Evolutionary conservation across 2,113 vertebrate species (phyloP).

Genomic region (Bos indicus): DNA sequence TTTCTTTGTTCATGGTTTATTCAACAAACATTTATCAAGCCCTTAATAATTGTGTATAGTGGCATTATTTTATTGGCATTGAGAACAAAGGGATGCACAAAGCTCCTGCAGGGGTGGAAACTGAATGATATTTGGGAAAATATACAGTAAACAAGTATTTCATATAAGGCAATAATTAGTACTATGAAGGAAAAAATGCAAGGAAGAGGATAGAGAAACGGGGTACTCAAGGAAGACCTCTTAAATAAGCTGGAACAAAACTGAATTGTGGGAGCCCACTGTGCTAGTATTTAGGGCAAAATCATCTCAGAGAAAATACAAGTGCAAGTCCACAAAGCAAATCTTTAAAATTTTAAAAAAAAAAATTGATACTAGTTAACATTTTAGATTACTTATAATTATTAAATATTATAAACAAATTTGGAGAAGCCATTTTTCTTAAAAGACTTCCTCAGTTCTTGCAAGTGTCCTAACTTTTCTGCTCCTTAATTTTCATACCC

Average conservation of each 20-base stretch:
- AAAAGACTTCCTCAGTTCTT: neutral
- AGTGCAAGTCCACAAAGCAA: neutral
- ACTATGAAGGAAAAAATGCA: neutral
- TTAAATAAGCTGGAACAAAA: neutral
- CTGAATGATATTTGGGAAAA: neutral
- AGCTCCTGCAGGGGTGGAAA: neutral
- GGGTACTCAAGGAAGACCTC: neutral
- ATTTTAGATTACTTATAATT: neutral
- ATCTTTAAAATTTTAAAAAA: neutral
- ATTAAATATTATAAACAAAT: neutral
- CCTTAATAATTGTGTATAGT: neutral
- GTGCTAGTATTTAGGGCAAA: neutral
- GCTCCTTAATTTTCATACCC: neutral
- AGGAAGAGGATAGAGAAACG: neutral
- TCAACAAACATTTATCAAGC: neutral
- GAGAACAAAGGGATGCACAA: neutral
- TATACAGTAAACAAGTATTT: neutral
- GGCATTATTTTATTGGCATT: neutral
- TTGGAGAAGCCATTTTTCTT: neutral
- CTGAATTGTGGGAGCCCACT: neutral
- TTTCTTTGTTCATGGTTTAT: neutral
- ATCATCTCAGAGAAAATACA: neutral
- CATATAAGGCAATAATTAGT: neutral
- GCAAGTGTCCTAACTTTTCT: neutral
- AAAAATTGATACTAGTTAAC: neutral